phyloP scores from a whole-genome alignment of 2,113 vertebrate species.

The Astur gentilis region DNA sequence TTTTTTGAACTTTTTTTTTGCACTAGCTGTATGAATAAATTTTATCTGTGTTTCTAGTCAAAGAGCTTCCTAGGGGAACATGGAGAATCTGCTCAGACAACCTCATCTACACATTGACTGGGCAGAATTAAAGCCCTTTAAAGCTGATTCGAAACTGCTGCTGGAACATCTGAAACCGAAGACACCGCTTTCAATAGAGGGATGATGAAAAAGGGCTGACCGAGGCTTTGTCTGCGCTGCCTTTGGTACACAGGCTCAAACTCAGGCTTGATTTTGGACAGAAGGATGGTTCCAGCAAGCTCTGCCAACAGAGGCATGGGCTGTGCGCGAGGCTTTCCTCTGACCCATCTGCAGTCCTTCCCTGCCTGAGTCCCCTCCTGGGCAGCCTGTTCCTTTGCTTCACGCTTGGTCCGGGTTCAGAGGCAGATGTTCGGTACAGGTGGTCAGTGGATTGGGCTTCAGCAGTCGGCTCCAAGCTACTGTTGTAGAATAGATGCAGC shows the following conservation, averaged over 20 bases:
- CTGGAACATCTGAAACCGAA: not conserved
- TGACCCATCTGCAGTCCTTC: rapidly evolving
- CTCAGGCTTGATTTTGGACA: not conserved
- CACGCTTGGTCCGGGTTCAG: not conserved
- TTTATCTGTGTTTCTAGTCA: not conserved
- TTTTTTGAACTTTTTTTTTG: not conserved
- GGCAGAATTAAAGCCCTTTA: not conserved
- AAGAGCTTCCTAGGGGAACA: not conserved
- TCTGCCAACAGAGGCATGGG: not conserved
- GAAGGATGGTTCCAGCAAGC: not conserved
- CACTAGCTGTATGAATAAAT: not conserved
- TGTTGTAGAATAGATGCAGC: not conserved
- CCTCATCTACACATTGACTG: not conserved
- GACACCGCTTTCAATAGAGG: not conserved
- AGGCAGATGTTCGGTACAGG: not conserved
- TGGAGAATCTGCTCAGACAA: not conserved
- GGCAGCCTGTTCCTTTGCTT: not conserved
- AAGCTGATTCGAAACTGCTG: not conserved
- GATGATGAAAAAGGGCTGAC: not conserved
- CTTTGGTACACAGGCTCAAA: not conserved
- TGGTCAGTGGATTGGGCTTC: not conserved
- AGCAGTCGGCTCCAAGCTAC: not conserved
- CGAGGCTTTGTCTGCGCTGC: not conserved
- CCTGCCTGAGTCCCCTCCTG: too few species aligned
- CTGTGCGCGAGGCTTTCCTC: not conserved